These are phyloP conservation scores for Pterocles orientalis DNA, from an alignment of 2,113 vertebrate species.

Conservation along the genomic window DNA sequence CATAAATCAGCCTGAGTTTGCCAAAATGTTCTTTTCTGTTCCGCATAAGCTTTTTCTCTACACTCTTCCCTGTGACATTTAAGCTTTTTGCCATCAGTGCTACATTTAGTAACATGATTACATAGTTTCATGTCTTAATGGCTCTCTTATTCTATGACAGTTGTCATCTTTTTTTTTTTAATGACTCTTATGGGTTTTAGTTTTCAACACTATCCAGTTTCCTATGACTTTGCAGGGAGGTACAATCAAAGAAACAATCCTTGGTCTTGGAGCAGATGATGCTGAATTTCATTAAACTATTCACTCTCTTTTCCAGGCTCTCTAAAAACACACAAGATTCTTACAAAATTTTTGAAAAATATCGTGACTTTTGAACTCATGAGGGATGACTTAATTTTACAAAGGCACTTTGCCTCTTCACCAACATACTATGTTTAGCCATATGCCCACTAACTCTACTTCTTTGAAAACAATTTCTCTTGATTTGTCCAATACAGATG, in stretches of 20 bases:
- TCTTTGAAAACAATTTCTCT: not conserved
- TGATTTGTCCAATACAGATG: not conserved
- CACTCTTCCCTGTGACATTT: not conserved
- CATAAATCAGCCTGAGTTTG: conserved; percentile 55
- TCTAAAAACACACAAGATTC: not conserved
- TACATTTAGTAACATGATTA: not conserved
- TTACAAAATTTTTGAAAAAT: not conserved
- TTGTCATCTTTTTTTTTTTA: not conserved
- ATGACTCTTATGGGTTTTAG: not conserved
- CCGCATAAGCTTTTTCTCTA: not conserved
- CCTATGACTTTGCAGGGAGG: not conserved
- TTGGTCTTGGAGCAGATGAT: not conserved
- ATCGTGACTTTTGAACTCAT: not conserved
- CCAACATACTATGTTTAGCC: not conserved
- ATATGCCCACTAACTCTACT: not conserved
- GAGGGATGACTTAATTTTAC: not conserved
- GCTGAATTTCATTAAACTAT: not conserved
- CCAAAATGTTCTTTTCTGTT: conserved; percentile 31
- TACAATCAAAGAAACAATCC: not conserved
- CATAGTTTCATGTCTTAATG: not conserved
- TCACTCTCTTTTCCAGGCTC: not conserved
- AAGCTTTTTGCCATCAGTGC: not conserved
- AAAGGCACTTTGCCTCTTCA: not conserved
- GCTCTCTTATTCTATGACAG: not conserved
- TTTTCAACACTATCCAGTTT: not conserved